Conservation (phyloP, 1,140 invertebrate species). For the Paralvinella palmiformis region DNA sequence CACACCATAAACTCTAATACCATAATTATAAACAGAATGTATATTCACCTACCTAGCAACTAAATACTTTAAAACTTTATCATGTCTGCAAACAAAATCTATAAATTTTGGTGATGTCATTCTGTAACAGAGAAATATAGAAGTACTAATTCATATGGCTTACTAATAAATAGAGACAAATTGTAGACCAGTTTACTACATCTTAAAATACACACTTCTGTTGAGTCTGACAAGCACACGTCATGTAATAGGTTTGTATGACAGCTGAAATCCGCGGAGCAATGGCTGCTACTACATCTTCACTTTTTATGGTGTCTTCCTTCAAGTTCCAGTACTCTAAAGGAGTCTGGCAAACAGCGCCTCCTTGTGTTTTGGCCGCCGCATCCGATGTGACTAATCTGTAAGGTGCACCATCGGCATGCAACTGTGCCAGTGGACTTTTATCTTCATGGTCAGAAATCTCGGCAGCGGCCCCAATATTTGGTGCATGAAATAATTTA, state of each 20-base stretch:
- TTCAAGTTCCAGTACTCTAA: too few relatives aligned
- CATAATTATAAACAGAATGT: not conserved
- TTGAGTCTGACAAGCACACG: constrained; percentile 26
- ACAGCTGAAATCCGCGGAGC: constrained; percentile 35
- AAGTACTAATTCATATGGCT: too few relatives aligned
- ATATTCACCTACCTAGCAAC: constrained; percentile 29
- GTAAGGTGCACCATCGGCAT: too few relatives aligned
- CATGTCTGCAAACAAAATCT: constrained; percentile 32
- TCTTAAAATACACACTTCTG: constrained; percentile 23
- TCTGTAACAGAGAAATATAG: constrained; percentile 17
- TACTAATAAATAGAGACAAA: too few relatives aligned
- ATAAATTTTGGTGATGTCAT: constrained; percentile 32
- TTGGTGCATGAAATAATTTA: too few relatives aligned
- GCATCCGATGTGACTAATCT: too few relatives aligned
- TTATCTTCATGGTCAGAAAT: too few relatives aligned
- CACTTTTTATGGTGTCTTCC: not conserved
- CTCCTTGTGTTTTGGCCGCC: too few relatives aligned
- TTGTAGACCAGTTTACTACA: too few relatives aligned
- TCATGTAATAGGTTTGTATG: constrained; percentile 39
- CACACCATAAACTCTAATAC: constrained; percentile 7
- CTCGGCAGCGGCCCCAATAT: too few relatives aligned
- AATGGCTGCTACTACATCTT: constrained; percentile 28
- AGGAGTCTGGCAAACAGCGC: too few relatives aligned
- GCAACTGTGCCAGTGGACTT: too few relatives aligned
- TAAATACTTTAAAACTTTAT: constrained; percentile 27